A percentile compares a stretch with the other conserved stretches of the same genome.
phyloP scores from a whole-genome alignment of 2,113 vertebrate species.

The Chaetorhynchus papuensis region DNA sequence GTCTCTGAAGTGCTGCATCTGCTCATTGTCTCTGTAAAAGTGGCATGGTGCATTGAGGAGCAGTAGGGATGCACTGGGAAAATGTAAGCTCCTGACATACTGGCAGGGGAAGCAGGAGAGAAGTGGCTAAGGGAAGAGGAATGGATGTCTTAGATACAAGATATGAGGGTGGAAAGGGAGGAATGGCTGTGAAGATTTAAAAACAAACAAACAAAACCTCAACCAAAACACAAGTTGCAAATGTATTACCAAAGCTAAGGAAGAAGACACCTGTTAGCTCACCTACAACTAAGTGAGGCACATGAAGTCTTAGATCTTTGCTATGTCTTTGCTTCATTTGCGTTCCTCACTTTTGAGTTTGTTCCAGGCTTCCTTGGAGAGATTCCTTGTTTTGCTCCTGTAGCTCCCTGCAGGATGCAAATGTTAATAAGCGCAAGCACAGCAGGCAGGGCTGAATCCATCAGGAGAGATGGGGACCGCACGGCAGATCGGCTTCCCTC shows the following conservation, averaged over 20 bases:
- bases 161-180: background rate
- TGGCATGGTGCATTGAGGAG: background rate
- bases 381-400: slow-evolving; percentile 7
- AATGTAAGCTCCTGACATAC: background rate
- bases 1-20: background rate
- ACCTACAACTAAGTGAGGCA: background rate
- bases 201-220: background rate
- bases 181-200: background rate
- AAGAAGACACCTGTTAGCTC: background rate
- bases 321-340: background rate
- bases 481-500: background rate
- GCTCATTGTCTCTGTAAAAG: background rate
- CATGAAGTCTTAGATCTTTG: background rate
- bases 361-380: background rate
- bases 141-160: background rate
- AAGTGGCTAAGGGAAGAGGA: background rate
- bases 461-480: background rate
- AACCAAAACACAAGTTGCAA: background rate
- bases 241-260: background rate
- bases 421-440: background rate
- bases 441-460: background rate
- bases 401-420: slow-evolving; percentile 9
- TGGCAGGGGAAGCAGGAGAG: background rate
- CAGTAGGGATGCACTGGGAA: background rate
- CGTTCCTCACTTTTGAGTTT: background rate